Conservation (phyloP, 2,888 invertebrate genomes). For the Athripsodes cinereus region DNA sequence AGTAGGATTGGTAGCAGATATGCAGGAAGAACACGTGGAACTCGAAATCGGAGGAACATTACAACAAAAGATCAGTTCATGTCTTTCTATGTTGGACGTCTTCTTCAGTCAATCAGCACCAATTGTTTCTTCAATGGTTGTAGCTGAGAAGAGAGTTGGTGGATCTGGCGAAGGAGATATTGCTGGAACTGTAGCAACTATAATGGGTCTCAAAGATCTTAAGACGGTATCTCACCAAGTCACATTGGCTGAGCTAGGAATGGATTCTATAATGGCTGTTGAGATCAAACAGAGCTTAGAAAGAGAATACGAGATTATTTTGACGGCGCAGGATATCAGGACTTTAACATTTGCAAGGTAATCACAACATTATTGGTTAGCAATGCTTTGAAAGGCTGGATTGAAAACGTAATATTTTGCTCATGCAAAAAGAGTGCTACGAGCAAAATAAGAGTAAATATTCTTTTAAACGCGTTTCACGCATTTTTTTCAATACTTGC, state of each 20-base stretch:
- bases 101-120: slow-evolving; percentile 62
- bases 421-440: too few species aligned
- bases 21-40: slow-evolving; percentile 63
- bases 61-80: slow-evolving; percentile 80
- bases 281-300: slow-evolving; percentile 92
- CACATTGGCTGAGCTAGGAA: slow-evolving; percentile 83
- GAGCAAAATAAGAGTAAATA: too few species aligned
- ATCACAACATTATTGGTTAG: too few species aligned
- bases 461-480: too few species aligned
- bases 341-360: slow-evolving; percentile 68
- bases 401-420: too few species aligned
- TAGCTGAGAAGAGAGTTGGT: slow-evolving; percentile 72
- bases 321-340: slow-evolving; percentile 82
- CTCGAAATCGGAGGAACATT: slow-evolving; percentile 72
- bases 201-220: slow-evolving; percentile 62
- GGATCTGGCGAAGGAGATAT: slow-evolving; percentile 57
- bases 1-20: slow-evolving; percentile 75
- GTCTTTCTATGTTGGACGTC: slow-evolving; percentile 65
- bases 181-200: slow-evolving; percentile 66
- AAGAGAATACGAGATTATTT: slow-evolving; percentile 78
- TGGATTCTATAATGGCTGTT: slow-evolving; percentile 96
- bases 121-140: slow-evolving; percentile 77
- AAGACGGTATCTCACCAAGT: slow-evolving; percentile 65
- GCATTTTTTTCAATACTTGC: too few species aligned
- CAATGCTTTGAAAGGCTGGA: too few species aligned